These are phyloP conservation scores for Myocastor coypus DNA, from an alignment of 2,113 vertebrate genomes.

Conservation along the genomic window DNA sequence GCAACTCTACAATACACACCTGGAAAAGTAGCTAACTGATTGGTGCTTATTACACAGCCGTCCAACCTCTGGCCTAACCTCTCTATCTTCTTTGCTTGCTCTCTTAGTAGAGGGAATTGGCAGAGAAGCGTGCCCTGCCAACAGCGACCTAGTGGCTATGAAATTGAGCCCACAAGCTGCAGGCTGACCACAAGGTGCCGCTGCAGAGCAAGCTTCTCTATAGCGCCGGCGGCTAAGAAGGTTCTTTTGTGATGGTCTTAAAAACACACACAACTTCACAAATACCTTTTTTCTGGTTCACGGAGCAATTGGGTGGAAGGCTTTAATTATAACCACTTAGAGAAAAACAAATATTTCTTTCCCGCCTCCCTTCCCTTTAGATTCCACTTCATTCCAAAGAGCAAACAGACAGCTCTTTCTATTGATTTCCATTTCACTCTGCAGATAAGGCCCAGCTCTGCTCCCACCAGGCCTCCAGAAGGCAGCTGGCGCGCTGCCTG, in stretches of 20 bases:
- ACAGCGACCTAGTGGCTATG: too few species aligned
- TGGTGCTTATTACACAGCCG: background rate
- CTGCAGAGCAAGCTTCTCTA: conserved; percentile 78
- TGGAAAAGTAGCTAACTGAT: background rate
- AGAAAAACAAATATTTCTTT: conserved; percentile 74
- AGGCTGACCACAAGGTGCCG: conserved; percentile 80
- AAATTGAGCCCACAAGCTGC: background rate
- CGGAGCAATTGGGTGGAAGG: conserved; percentile 61
- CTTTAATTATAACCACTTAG: conserved; percentile 70
- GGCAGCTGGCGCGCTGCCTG: conserved; percentile 61
- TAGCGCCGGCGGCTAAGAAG: rapidly evolving
- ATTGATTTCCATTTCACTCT: conserved; percentile 61
- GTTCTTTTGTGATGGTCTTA: conserved; percentile 17
- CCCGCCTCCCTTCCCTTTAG: background rate
- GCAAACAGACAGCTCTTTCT: conserved; percentile 79
- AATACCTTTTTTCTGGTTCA: conserved; percentile 71
- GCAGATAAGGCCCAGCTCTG: conserved; percentile 78
- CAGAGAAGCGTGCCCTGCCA: rapidly evolving
- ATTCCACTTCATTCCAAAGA: conserved; percentile 61
- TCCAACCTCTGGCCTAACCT: too few species aligned
- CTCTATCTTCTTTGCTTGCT: too few species aligned
- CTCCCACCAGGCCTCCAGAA: conserved; percentile 43
- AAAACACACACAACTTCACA: conserved; percentile 28
- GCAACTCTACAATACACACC: background rate
- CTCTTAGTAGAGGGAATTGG: background rate